Percentiles rank a stretch among this genome's conserved stretches.
Evolutionary conservation across 2,113 vertebrate genomes (phyloP).

Genomic region (Sylvietta virens): DNA sequence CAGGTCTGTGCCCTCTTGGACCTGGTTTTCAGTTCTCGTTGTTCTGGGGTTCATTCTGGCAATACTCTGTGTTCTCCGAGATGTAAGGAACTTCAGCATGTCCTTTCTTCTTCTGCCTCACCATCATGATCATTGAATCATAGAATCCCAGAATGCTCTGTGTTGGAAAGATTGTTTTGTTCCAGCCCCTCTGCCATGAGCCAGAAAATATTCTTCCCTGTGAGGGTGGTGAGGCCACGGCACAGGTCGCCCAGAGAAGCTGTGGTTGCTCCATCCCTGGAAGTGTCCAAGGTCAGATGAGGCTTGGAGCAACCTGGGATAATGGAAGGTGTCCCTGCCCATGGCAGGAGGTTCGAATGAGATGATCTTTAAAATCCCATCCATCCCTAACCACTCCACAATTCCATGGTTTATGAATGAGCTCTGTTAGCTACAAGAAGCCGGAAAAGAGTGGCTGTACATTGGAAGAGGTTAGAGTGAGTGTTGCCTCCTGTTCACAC

Average conservation of each 20-base stretch:
- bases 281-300: fast-evolving
- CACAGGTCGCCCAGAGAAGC: neutral
- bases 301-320: neutral
- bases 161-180: neutral
- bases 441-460: neutral
- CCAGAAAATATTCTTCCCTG: neutral
- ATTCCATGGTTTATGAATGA: neutral
- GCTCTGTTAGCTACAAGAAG: neutral
- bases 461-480: neutral
- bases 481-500: neutral
- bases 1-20: neutral
- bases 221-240: neutral
- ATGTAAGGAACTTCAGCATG: neutral
- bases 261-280: neutral
- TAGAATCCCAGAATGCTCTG: neutral
- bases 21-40: neutral
- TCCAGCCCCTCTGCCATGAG: neutral
- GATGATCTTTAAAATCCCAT: neutral
- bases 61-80: neutral
- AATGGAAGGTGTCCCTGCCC: neutral
- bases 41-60: neutral
- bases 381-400: neutral
- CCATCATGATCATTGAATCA: neutral
- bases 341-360: neutral
- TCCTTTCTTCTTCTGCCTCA: neutral